Percentiles rank a stretch among this genome's conserved stretches.
Conservation (phyloP, 2,113 vertebrate species). For the Rousettus leschenaultii region DNA sequence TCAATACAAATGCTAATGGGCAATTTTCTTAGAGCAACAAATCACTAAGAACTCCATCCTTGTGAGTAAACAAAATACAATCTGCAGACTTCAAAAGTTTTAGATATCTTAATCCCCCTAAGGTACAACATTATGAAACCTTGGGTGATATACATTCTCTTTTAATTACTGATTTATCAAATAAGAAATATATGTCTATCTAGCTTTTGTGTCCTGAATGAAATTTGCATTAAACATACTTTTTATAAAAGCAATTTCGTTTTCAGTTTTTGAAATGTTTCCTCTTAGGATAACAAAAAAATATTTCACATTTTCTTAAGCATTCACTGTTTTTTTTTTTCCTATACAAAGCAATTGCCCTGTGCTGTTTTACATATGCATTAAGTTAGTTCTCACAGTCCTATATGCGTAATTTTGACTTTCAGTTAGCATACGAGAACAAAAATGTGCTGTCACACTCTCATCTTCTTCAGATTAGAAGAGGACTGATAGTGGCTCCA, state of each 20-base stretch:
- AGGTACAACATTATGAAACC: constrained; percentile 47
- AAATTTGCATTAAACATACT: constrained; percentile 51
- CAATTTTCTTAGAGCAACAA: constrained; percentile 62
- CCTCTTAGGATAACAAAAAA: neutral
- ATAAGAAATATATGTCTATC: neutral
- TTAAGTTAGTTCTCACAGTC: neutral
- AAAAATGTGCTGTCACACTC: neutral
- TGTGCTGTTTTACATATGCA: neutral
- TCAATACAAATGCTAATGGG: constrained; percentile 59
- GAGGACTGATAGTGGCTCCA: neutral
- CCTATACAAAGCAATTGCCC: neutral
- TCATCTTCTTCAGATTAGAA: neutral
- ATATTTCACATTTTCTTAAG: constrained; percentile 37
- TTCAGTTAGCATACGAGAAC: neutral
- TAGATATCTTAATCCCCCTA: constrained; percentile 46
- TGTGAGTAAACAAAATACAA: constrained; percentile 61
- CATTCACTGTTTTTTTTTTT: neutral
- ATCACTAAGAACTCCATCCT: constrained; percentile 53
- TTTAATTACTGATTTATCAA: constrained; percentile 57
- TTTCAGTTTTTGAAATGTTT: constrained; percentile 39
- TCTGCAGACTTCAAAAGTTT: constrained; percentile 60
- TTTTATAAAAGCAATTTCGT: constrained; percentile 43
- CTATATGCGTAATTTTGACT: neutral
- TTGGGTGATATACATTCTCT: constrained; percentile 38
- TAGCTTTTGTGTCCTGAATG: constrained; percentile 46